Evolutionary conservation across 2,797 vertebrate species (phyloP).

Genomic region (Poecilia picta): DNA sequence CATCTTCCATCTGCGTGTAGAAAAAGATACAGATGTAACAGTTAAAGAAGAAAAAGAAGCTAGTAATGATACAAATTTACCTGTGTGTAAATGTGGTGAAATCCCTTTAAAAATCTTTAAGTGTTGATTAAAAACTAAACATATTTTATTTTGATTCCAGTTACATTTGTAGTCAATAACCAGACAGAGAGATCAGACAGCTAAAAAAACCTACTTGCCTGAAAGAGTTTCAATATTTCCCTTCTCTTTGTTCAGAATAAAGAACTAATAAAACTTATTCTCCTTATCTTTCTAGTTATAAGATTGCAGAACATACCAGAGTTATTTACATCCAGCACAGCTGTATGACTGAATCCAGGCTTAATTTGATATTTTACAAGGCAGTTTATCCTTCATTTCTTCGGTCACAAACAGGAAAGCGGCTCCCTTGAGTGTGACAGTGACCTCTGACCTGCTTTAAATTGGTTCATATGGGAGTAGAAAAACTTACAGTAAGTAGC

Average conservation of each 20-base stretch:
- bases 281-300: not conserved
- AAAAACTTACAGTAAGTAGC: constrained; percentile 2
- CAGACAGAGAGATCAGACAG: not conserved
- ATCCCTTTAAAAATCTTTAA: not conserved
- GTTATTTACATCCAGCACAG: not conserved
- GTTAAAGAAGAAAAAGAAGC: not conserved
- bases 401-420: not conserved
- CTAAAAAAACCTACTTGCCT: not conserved
- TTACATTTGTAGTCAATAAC: not conserved
- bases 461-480: not conserved
- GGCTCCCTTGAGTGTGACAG: not conserved
- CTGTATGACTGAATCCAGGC: not conserved
- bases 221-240: not conserved
- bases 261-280: not conserved
- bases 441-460: not conserved
- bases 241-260: not conserved
- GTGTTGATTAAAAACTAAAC: not conserved
- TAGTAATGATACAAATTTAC: not conserved
- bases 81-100: not conserved
- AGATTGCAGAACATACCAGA: not conserved
- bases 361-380: not conserved
- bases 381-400: not conserved
- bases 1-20: not conserved
- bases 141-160: not conserved
- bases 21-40: not conserved